Percentiles rank a stretch among this genome's conserved stretches.
Evolutionary conservation across 2,888 invertebrate genomes (phyloP).

Genomic region (Eristalinus aeneus): DNA sequence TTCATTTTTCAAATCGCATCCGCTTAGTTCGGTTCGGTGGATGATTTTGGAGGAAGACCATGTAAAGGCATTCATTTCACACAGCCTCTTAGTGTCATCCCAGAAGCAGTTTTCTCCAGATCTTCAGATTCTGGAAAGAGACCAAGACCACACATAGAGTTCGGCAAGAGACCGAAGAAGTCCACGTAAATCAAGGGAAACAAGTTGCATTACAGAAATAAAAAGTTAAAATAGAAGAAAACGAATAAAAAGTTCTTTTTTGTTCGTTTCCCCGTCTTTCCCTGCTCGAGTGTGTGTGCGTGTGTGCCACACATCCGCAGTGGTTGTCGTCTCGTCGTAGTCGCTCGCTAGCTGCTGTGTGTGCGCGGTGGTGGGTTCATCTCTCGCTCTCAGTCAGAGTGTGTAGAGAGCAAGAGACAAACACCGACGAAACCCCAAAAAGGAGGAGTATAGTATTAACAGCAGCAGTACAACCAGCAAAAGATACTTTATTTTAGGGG

Average conservation of each 20-base stretch:
- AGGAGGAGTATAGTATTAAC: conserved; percentile 29
- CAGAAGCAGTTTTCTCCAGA: not conserved
- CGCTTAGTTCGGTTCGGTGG: conserved; percentile 12
- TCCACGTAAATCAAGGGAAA: not conserved
- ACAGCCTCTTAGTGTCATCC: not conserved
- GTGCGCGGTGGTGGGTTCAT: not conserved
- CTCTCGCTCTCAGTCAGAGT: not conserved
- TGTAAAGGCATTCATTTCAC: conserved; percentile 34
- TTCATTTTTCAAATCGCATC: conserved; percentile 20
- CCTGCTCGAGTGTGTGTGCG: not conserved
- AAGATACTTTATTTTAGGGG: conserved; percentile 71
- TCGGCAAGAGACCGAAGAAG: not conserved
- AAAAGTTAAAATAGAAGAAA: not conserved
- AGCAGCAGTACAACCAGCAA: conserved; percentile 24
- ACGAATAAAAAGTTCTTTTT: conserved; percentile 48
- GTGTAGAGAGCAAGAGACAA: conserved; percentile 10
- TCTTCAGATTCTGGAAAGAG: not conserved
- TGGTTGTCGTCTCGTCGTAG: not conserved
- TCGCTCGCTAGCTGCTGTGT: no score
- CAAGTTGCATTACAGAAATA: not conserved
- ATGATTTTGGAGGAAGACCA: conserved; percentile 9
- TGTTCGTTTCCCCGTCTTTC: conserved; percentile 9
- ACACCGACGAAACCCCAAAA: conserved; percentile 18
- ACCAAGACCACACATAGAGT: not conserved
- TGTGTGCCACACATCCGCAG: conserved; percentile 60